Evolutionary conservation across 92 coral and sea anemone genomes (phyloP).

Genomic region (Virgularia gustaviana): DNA sequence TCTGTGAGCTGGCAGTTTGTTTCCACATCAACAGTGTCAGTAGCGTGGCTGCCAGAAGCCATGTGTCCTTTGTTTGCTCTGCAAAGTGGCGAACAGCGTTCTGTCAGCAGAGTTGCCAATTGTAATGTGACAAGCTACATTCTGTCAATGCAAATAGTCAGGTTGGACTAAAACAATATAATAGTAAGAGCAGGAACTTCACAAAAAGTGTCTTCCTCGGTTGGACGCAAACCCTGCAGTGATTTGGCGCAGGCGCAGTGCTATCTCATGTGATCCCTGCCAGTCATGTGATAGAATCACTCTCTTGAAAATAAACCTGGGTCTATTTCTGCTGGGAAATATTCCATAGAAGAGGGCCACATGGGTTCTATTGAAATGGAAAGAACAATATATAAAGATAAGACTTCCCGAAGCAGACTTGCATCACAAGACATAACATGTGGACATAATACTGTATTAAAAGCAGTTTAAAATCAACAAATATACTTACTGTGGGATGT

Average conservation of each 20-base stretch:
- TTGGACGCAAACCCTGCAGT: slow-evolving; percentile 2
- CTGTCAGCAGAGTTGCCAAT: too few relatives aligned
- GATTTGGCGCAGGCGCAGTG: too few relatives aligned
- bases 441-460: background rate
- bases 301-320: background rate
- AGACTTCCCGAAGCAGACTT: too few relatives aligned
- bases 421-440: background rate
- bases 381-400: background rate
- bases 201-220: background rate
- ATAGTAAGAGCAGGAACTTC: too few relatives aligned
- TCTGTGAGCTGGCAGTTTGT: background rate
- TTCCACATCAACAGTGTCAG: background rate
- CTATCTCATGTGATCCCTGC: too few relatives aligned
- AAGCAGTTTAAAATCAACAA: background rate
- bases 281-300: background rate
- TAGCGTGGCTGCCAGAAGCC: background rate
- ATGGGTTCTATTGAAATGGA: background rate
- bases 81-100: too few relatives aligned
- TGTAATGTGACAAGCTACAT: slow-evolving; percentile 9
- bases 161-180: too few relatives aligned
- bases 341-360: background rate
- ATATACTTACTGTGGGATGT: background rate
- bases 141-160: background rate
- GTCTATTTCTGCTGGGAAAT: background rate
- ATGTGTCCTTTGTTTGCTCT: too few relatives aligned